phyloP scores from a whole-genome alignment of 1,140 invertebrate species.

The Halictus rubicundus region DNA sequence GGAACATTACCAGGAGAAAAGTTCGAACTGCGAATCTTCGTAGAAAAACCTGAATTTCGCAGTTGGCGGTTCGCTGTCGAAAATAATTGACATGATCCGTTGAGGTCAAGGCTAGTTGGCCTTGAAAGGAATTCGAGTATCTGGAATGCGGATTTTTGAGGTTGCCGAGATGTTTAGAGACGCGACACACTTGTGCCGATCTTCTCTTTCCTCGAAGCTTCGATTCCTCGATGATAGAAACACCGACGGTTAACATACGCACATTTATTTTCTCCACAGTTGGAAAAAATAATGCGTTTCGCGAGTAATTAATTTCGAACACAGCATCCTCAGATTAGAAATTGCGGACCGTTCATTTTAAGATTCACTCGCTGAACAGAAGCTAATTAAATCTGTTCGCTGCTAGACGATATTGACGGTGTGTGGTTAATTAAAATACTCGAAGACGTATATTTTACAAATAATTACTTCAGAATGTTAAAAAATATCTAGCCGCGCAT shows the following conservation, averaged over 20 bases:
- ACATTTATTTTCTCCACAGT: no score
- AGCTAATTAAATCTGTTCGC: neutral
- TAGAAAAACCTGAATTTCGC: neutral
- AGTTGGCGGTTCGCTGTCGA: neutral
- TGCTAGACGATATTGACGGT: neutral
- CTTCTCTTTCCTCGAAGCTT: neutral
- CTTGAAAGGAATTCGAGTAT: conserved; percentile 15
- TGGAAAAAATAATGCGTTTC: no score
- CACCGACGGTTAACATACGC: no score
- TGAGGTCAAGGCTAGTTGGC: neutral
- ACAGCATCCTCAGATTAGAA: no score
- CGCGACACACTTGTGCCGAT: neutral
- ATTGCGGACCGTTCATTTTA: neutral
- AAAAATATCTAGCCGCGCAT: neutral
- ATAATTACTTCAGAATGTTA: neutral
- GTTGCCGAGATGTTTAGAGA: neutral
- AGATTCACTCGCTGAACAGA: neutral
- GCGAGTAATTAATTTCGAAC: no score
- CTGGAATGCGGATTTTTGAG: conserved; percentile 23
- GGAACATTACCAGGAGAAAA: neutral
- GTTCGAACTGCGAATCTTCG: neutral
- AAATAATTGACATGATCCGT: neutral
- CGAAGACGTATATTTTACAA: neutral
- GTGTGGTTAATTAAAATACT: neutral
- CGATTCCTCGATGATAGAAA: no score